Conservation (phyloP, 1,140 invertebrate genomes). For the Leptopilina clavipes region DNA sequence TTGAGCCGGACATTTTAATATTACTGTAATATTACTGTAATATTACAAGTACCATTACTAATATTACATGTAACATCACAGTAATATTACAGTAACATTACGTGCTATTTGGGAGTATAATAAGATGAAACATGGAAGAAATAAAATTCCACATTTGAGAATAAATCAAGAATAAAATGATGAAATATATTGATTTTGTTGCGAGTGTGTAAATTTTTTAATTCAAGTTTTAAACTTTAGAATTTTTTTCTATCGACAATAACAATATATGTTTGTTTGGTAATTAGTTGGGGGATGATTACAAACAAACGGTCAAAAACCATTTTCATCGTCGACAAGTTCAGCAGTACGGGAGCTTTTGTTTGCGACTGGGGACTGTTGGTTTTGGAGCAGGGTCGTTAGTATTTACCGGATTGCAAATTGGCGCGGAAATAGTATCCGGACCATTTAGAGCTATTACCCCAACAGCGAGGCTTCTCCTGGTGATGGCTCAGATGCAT, state of each 20-base stretch:
- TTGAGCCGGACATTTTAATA: too few species aligned
- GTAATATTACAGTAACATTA: too few species aligned
- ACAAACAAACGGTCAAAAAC: slow-evolving; percentile 42
- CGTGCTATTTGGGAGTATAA: too few species aligned
- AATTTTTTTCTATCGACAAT: background rate
- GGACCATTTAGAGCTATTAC: slow-evolving; percentile 76
- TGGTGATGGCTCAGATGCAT: slow-evolving; percentile 81
- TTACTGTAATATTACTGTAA: too few species aligned
- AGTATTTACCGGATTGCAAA: slow-evolving; percentile 81
- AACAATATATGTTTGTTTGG: background rate
- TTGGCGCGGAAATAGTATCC: slow-evolving; percentile 77
- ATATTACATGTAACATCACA: too few species aligned
- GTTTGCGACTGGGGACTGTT: slow-evolving; percentile 86
- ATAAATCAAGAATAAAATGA: too few species aligned
- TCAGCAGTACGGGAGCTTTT: slow-evolving; percentile 85
- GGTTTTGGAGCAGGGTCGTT: slow-evolving; percentile 82
- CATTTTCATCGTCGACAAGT: slow-evolving; percentile 66
- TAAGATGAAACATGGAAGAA: too few species aligned
- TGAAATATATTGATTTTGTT: too few species aligned
- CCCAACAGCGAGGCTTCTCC: slow-evolving; percentile 76
- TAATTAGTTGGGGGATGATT: slow-evolving; percentile 48
- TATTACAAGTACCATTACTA: too few species aligned
- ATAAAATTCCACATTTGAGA: too few species aligned
- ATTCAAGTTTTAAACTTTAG: background rate
- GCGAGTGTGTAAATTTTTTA: too few species aligned